Conservation (phyloP, 2,888 invertebrate species). For the Tenthredo distinguenda region DNA sequence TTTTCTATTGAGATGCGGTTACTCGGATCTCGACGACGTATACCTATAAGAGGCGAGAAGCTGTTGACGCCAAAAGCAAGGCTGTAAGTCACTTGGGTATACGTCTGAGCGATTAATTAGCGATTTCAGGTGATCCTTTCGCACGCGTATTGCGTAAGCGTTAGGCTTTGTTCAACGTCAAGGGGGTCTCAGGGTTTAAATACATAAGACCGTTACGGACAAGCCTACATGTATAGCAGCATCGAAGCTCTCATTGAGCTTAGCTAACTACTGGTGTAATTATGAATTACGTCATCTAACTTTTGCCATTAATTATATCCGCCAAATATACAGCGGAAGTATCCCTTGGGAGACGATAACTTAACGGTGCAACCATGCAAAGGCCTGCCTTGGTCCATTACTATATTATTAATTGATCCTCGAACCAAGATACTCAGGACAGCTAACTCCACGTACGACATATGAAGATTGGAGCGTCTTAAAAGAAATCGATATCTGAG, state of each 20-base stretch:
- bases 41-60: neutral
- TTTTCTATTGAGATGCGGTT: neutral
- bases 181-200: constrained; percentile 12
- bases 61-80: neutral
- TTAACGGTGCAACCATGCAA: constrained; percentile 19
- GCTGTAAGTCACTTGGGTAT: neutral
- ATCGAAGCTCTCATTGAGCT: constrained; percentile 30
- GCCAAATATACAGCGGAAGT: constrained; percentile 43
- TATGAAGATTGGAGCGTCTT: too few species aligned
- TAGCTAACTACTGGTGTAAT: constrained; percentile 31
- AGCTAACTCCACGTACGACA: neutral
- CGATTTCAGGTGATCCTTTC: constrained; percentile 10
- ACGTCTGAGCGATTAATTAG: constrained; percentile 11
- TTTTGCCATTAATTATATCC: constrained; percentile 47
- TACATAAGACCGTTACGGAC: constrained; percentile 10
- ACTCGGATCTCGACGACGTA: neutral
- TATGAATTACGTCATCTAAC: constrained; percentile 50
- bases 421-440: neutral
- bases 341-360: constrained; percentile 38
- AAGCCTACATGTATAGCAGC: neutral
- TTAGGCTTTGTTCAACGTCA: neutral
- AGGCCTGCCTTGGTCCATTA: constrained; percentile 11
- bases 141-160: neutral
- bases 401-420: constrained; percentile 16
- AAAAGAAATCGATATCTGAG: too few species aligned